Evolutionary conservation across 2,113 vertebrate genomes (phyloP), one percentile per base, ranked within the genome.

Genomic region (Dascyllus trimaculatus): DNA sequence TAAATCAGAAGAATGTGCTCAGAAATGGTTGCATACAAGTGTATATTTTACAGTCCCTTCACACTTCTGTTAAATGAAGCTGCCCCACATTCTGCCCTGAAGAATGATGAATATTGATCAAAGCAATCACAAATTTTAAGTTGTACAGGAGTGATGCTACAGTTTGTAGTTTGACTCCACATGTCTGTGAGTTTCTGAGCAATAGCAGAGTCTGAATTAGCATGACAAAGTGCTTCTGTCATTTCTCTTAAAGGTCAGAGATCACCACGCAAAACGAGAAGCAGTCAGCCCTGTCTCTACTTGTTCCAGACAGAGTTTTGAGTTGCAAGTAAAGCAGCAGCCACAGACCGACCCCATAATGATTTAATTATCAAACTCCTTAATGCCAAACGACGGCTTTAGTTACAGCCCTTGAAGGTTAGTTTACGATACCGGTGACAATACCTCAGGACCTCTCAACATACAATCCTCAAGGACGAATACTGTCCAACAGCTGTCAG

Each of bases 291-390:
- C 49, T 22, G 73, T 59, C 65, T 24, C 52, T 49, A 38, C 57
- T 65, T 84, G 81, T 88, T 79, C 85, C 89, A 93, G 91, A 93
- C 86, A 78, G 85, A 80, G 90, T 92, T 95, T 95, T 92, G 85
- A 89, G 95, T 97, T 96, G 94, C 91, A 88, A 86, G 84, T 71
- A 83, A 94, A 94, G 94, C 89, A 90, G 94, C 94, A 93, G 90
- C 87, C 84, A 88, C 90, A 91, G 68, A 88, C 74, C 22, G 53
- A 64, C 91, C 61, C 66, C 51, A 56, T 88, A 91, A 97, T 97
- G 87, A 97, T 97, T 98, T 97, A 97, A 97, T 97, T 93, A 97
- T 97, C 95, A 94, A 85, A 93, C 94, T 92, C 75, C 92, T 94
- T 91, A 95, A 94, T 92, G 95, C 95, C 95, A 93, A 84, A 59